Percentiles rank a stretch among this genome's conserved stretches.
Evolutionary conservation across 2,113 vertebrate species (phyloP).

Genomic region (Nerophis ophidion): DNA sequence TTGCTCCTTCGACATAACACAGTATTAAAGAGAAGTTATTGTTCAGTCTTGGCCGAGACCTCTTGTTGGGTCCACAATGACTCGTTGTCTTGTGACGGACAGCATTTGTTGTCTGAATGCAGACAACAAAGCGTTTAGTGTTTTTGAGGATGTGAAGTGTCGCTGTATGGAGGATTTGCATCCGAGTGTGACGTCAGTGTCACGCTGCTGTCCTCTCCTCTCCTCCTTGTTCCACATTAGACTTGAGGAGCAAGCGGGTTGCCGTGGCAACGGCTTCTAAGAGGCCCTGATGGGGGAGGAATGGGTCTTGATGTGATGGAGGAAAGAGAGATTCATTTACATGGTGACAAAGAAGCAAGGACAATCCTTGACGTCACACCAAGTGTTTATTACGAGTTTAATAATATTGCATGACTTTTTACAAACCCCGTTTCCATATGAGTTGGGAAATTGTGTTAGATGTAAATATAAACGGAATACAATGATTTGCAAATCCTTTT

Average conservation of each 20-base stretch:
- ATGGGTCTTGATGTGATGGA: constrained; percentile 21
- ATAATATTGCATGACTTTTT: too few species aligned
- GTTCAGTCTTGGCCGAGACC: not conserved
- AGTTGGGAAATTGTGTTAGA: too few species aligned
- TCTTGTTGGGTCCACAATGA: constrained; percentile 3
- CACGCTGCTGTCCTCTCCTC: constrained; percentile 24
- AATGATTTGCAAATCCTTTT: too few species aligned
- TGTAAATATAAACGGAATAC: too few species aligned
- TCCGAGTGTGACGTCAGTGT: constrained; percentile 19
- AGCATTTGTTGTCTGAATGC: constrained; percentile 18
- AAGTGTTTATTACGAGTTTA: too few species aligned
- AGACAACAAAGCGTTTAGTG: constrained; percentile 47
- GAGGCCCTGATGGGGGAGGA: constrained; percentile 11
- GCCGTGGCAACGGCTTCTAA: constrained; percentile 41
- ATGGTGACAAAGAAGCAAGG: not conserved
- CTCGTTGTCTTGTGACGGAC: constrained; percentile 20
- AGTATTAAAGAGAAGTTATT: not conserved
- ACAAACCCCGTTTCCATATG: too few species aligned
- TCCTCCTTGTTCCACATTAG: constrained; percentile 47
- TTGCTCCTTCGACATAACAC: too few species aligned
- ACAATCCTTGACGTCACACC: not conserved
- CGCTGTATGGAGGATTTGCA: constrained; percentile 18
- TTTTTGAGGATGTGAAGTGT: constrained; percentile 35
- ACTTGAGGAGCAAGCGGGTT: constrained; percentile 37
- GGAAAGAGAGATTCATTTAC: constrained; percentile 16